These are phyloP conservation scores for Camponotus vicinus DNA, from an alignment of 1,140 invertebrate genomes.

Conservation along the genomic window DNA sequence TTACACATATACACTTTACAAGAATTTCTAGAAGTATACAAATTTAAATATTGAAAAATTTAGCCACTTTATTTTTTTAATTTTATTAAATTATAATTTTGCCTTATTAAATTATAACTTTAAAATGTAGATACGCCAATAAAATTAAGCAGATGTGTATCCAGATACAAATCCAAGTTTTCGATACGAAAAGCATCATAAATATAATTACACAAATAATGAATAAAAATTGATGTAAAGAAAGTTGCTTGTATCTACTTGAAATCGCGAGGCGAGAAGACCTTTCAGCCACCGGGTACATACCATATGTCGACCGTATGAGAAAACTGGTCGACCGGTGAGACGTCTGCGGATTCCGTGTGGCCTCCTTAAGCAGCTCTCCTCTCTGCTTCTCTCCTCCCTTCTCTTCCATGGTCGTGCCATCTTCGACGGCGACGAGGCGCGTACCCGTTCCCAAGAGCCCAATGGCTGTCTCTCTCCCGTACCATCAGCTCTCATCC, in stretches of 20 bases:
- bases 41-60: no score
- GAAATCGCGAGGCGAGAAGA: slow-evolving; percentile 21
- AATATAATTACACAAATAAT: not conserved
- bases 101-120: no score
- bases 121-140: no score
- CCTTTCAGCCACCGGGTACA: slow-evolving; percentile 73
- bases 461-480: slow-evolving; percentile 54
- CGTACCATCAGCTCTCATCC: slow-evolving; percentile 19
- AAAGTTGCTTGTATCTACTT: not conserved
- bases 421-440: slow-evolving; percentile 59
- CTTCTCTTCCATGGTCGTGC: slow-evolving; percentile 57
- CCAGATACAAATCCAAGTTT: no score
- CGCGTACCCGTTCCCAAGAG: slow-evolving; percentile 70
- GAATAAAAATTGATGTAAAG: not conserved
- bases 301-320: slow-evolving; percentile 80
- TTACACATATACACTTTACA: not conserved
- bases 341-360: slow-evolving; percentile 77
- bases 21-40: no score
- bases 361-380: slow-evolving; percentile 77
- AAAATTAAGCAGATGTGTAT: no score
- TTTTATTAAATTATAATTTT: no score
- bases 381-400: slow-evolving; percentile 68
- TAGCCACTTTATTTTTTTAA: no score
- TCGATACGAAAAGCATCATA: no score
- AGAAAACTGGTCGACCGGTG: slow-evolving; percentile 79